Conservation (phyloP, 2,888 invertebrate genomes). For the Cordylochernes scorpioides region DNA sequence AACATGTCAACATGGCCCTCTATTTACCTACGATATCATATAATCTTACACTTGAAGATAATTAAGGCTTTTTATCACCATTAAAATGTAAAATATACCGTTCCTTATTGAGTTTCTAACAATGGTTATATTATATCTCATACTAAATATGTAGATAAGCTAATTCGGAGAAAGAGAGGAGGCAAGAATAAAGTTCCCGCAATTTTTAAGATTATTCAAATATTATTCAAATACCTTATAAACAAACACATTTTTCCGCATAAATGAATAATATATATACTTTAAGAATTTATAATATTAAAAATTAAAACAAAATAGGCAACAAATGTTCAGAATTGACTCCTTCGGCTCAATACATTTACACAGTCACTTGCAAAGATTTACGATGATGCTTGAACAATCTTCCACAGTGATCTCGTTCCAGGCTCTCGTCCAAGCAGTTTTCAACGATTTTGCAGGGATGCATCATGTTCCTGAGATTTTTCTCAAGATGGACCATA, state of each 20-base stretch:
- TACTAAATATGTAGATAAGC: too few relatives aligned
- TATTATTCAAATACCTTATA: neutral
- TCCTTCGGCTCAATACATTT: neutral
- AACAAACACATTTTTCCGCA: neutral
- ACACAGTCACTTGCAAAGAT: neutral
- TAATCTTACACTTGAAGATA: too few relatives aligned
- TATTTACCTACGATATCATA: too few relatives aligned
- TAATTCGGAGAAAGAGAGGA: too few relatives aligned
- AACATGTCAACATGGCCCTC: too few relatives aligned
- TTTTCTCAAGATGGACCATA: neutral
- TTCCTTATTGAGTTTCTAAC: too few relatives aligned
- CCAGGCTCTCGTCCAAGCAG: neutral
- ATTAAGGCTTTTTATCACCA: too few relatives aligned
- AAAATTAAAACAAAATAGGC: neutral
- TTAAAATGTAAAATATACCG: too few relatives aligned
- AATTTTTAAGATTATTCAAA: neutral
- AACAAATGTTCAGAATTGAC: constrained; percentile 1
- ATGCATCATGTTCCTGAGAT: neutral
- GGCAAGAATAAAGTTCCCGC: neutral
- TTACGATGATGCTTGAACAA: neutral
- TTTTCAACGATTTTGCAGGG: neutral
- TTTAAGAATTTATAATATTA: neutral
- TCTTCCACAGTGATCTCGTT: neutral
- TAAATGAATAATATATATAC: neutral
- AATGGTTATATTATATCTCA: too few relatives aligned